Conservation (phyloP, 2,113 vertebrate species). For the Ginglymostoma cirratum region DNA sequence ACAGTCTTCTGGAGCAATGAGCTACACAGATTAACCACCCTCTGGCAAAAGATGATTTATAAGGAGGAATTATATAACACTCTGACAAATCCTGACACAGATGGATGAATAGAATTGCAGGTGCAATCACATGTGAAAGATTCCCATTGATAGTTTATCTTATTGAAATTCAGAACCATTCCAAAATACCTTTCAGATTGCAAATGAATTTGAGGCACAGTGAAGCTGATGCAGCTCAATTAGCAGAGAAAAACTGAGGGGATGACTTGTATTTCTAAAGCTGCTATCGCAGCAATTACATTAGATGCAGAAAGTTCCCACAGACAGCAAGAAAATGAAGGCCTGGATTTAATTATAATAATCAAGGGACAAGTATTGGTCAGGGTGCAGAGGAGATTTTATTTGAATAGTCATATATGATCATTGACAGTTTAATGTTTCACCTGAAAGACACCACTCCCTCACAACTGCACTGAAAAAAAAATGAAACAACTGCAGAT, state of each 20-base stretch:
- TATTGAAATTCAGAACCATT: neutral
- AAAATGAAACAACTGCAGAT: no score
- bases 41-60: neutral
- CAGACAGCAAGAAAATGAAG: neutral
- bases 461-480: no score
- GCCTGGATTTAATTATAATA: neutral
- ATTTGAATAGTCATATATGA: no score
- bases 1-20: no score
- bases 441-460: no score
- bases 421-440: no score
- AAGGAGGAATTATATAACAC: neutral
- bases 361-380: neutral
- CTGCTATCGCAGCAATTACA: neutral
- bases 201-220: neutral
- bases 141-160: neutral
- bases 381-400: no score
- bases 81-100: neutral
- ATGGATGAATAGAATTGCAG: neutral
- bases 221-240: neutral
- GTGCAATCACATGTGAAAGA: neutral
- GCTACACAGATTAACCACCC: no score
- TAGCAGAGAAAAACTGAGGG: neutral
- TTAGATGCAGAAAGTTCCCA: neutral
- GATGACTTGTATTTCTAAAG: neutral
- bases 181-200: no score